These are phyloP conservation scores for Ecdyonurus torrentis DNA, from an alignment of 2,888 invertebrate species.

Conservation along the genomic window DNA sequence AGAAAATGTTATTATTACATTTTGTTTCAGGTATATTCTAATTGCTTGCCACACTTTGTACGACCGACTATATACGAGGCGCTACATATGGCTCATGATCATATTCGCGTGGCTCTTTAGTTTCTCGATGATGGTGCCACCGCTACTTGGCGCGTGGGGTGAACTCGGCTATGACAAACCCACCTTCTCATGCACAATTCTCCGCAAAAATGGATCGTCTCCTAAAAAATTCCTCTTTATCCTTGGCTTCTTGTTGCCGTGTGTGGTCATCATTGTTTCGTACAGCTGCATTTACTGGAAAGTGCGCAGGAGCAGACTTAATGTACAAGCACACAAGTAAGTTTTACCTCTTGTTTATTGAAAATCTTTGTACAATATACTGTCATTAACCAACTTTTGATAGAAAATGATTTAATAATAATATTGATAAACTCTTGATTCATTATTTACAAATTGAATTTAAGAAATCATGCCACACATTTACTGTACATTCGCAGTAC, in stretches of 20 bases:
- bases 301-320: conserved; percentile 53
- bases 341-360: too few relatives aligned
- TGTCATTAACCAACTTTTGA: too few relatives aligned
- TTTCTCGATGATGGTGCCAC: conserved; percentile 46
- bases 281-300: conserved; percentile 75
- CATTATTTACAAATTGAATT: too few relatives aligned
- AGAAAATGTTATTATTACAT: too few relatives aligned
- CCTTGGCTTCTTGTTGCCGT: conserved; percentile 68
- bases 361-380: too few relatives aligned
- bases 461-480: too few relatives aligned
- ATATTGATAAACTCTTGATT: too few relatives aligned
- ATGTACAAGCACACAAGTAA: conserved; percentile 54
- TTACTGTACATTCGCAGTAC: too few relatives aligned
- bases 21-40: conserved; percentile 70
- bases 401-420: too few relatives aligned
- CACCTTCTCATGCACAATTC: conserved; percentile 80
- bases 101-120: conserved; percentile 57
- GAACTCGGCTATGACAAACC: conserved; percentile 57
- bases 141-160: conserved; percentile 70
- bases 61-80: conserved; percentile 53
- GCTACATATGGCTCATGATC: conserved; percentile 61
- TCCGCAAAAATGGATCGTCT: conserved; percentile 56
- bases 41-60: conserved; percentile 70
- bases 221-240: conserved; percentile 73
- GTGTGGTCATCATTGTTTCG: conserved; percentile 65